A percentile compares a stretch with the other conserved stretches of the same genome.
Conservation (phyloP, 2,888 invertebrate genomes). For the Pachymerium ferrugineum region DNA sequence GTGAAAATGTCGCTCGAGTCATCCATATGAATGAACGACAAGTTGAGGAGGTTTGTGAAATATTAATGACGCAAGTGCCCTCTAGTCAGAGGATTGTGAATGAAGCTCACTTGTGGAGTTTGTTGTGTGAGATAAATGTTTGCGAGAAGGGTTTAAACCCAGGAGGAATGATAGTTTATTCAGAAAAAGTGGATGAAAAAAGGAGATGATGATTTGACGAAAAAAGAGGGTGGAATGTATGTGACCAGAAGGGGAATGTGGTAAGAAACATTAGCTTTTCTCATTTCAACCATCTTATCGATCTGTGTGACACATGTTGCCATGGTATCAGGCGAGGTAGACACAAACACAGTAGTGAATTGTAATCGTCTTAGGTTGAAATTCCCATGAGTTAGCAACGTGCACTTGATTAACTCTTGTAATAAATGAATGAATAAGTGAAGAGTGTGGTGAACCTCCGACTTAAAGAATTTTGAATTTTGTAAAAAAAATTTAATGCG, state of each 20-base stretch:
- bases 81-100: not conserved
- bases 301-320: not conserved
- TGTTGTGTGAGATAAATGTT: not conserved
- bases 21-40: not conserved
- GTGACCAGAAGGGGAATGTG: not conserved
- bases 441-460: no score
- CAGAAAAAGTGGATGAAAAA: not conserved
- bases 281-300: not conserved
- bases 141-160: not conserved
- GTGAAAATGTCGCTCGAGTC: not conserved
- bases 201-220: not conserved
- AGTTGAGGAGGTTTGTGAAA: not conserved
- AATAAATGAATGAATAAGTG: no score
- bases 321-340: not conserved
- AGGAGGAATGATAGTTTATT: not conserved
- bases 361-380: no score
- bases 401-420: no score
- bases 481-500: no score
- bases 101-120: not conserved
- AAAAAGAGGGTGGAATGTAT: not conserved
- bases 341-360: no score
- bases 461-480: no score
- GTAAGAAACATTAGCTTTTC: not conserved
- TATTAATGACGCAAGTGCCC: not conserved
- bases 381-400: no score